Evolutionary conservation across 2,888 invertebrate species (phyloP), one percentile per base, ranked within the genome.

Genomic region (Zeuzera pyrina): DNA sequence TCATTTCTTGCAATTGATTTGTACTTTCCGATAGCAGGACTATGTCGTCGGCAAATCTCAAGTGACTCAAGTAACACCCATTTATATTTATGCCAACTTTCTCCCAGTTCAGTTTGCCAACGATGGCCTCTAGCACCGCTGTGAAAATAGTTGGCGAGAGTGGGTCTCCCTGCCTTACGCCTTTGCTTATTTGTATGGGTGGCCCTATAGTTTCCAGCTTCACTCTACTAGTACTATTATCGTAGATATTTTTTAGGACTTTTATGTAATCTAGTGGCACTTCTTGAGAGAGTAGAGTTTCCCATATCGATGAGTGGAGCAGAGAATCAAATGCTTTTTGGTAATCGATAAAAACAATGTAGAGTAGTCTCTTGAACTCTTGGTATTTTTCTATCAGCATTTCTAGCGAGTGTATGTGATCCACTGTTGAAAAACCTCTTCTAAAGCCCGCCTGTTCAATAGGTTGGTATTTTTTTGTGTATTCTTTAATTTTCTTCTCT

Each of bases 401-500:
- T 7, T 19, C 1, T 7, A 19, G 19, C 6, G 19, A 7, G 8
- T 19, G 19, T 1, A 19, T 5, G 19, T 19, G 19, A 8, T 19
- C 19, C 8, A 8, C 8, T 5, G 19, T 19, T 7, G 19, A 19
- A 19, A 19, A 19, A 1, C 19, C 19, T 7, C 6, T 5, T 7
- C 19, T 5, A 19, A 19, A 19, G 8, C 19, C 19, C 2, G 19
- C 19, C 2, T 19, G 19, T 19, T 2, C 19, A 7, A 8, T 8
- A 2, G 19, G 19, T 19, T 19, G 19, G 19, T 19, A 19, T 19
- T 19, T 19, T 19, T 19, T 19, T 19, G 19, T 19, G 30, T 25
- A 13, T 19, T 34, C 21, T 23, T 11, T 23, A 23, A 23, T 23
- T n/a, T 23, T n/a, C 10, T 23, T n/a, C 23, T 11, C 10, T 11